Conservation (phyloP, 2,797 vertebrate genomes). For the Stomatorhinus walkeri region DNA sequence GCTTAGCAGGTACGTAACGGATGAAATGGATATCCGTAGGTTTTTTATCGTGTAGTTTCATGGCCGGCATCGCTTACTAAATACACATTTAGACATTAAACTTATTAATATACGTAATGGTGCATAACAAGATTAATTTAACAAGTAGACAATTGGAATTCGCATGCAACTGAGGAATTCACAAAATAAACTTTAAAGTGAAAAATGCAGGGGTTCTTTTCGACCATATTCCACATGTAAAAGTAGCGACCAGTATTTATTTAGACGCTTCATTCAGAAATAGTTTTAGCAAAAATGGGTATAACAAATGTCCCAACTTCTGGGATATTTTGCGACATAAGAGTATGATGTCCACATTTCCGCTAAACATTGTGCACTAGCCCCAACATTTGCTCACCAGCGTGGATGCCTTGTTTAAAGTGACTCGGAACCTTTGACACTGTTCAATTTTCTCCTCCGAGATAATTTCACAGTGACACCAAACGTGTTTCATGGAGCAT, state of each 20-base stretch:
- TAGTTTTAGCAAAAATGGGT: not conserved
- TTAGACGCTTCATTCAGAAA: not conserved
- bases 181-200: not conserved
- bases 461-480: conserved; percentile 16
- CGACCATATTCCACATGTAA: not conserved
- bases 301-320: not conserved
- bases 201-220: not conserved
- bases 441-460: conserved; percentile 10
- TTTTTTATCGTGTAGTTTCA: not conserved
- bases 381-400: not conserved
- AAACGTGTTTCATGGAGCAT: conserved; percentile 31
- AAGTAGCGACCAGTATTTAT: not conserved
- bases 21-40: not conserved
- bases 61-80: not conserved
- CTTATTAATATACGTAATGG: not conserved
- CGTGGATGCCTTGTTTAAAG: not conserved
- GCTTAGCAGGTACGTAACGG: not conserved
- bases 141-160: not conserved
- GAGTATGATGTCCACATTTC: not conserved
- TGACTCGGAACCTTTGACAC: not conserved
- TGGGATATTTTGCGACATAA: not conserved
- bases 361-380: not conserved
- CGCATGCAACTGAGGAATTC: not conserved
- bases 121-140: not conserved
- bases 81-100: not conserved